A percentile compares a stretch with the other conserved stretches of the same genome.
Evolutionary conservation across 2,888 invertebrate genomes (phyloP).

Genomic region (Loripinus fragilis): DNA sequence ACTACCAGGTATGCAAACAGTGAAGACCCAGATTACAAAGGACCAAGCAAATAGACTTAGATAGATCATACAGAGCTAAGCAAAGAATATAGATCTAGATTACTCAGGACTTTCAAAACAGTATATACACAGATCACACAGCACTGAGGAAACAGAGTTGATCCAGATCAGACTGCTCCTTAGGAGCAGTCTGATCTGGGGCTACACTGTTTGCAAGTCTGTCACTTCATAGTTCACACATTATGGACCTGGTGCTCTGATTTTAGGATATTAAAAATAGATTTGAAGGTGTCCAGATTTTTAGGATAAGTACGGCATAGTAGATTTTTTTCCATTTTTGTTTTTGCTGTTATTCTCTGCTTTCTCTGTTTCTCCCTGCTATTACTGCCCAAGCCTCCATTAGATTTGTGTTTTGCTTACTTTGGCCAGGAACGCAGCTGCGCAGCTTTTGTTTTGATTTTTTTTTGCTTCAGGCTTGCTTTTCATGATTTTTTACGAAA

Average conservation of each 20-base stretch:
- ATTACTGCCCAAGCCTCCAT: slow-evolving; percentile 58
- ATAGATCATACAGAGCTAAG: no score
- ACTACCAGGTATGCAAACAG: no score
- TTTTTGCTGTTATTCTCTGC: background rate
- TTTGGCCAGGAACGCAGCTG: slow-evolving; percentile 40
- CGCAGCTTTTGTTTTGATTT: slow-evolving; percentile 33
- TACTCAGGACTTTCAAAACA: no score
- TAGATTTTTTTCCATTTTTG: no score
- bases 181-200: background rate
- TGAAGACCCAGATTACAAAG: no score
- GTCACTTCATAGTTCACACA: background rate
- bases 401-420: slow-evolving; percentile 39
- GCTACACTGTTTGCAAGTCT: background rate
- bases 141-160: background rate
- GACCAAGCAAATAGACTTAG: no score
- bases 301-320: no score
- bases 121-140: no score
- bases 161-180: background rate
- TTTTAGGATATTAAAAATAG: no score
- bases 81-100: no score
- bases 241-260: no score
- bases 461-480: slow-evolving; percentile 54
- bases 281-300: no score
- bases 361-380: slow-evolving; percentile 44
- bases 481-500: slow-evolving; percentile 20